Conservation (phyloP, 2,888 invertebrate genomes). For the Molorchus minor region DNA sequence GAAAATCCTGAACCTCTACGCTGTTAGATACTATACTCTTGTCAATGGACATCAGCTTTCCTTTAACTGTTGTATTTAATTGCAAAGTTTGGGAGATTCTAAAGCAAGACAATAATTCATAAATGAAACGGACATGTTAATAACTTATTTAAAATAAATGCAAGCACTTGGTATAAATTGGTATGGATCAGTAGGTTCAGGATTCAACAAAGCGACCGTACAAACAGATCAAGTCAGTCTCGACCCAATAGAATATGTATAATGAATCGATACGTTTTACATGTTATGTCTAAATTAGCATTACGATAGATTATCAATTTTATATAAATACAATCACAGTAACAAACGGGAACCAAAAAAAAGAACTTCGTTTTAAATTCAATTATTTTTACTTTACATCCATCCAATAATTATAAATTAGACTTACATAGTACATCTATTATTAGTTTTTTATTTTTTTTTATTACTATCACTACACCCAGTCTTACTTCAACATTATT, state of each 20-base stretch:
- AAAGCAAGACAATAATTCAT: too few species aligned
- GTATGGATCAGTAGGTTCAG: constrained; percentile 22
- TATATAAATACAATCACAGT: constrained; percentile 62
- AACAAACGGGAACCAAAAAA: constrained; percentile 59
- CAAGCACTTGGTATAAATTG: neutral
- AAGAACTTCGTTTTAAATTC: constrained; percentile 41
- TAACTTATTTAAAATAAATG: too few species aligned
- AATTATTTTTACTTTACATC: constrained; percentile 43
- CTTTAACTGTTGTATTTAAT: too few species aligned
- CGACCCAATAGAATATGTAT: constrained; percentile 15
- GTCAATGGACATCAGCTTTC: too few species aligned
- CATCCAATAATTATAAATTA: constrained; percentile 48
- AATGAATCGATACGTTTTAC: constrained; percentile 18
- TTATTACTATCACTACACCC: constrained; percentile 54
- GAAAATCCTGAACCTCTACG: constrained; percentile 13
- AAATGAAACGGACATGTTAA: too few species aligned
- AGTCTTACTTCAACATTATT: constrained; percentile 49
- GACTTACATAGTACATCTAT: constrained; percentile 48
- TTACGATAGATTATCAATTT: constrained; percentile 51
- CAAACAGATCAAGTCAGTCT: constrained; percentile 47
- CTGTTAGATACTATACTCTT: neutral
- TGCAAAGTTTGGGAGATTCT: too few species aligned
- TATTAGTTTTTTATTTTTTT: constrained; percentile 43
- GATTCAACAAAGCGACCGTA: constrained; percentile 45
- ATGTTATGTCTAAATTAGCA: constrained; percentile 46